Percentiles rank a stretch among this genome's conserved stretches.
phyloP scores from a whole-genome alignment of 1,140 invertebrate genomes.

The Drosophila mayri region DNA sequence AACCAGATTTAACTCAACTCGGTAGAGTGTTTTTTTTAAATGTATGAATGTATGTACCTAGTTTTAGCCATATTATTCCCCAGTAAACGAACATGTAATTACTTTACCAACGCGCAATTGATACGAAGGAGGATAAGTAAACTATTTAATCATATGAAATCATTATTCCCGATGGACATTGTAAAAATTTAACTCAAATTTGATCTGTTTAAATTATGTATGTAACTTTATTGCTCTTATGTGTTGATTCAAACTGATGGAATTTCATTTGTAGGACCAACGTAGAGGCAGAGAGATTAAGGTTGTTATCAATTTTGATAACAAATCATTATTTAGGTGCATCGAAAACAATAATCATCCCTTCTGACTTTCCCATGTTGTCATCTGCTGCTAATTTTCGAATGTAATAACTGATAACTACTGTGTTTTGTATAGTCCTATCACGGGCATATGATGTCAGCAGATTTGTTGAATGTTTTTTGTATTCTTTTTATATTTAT shows the following conservation, averaged over 20 bases:
- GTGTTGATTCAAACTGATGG: background rate
- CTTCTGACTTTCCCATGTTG: background rate
- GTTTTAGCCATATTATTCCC: constrained; percentile 61
- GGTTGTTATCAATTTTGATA: constrained; percentile 6
- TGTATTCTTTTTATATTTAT: constrained; percentile 49
- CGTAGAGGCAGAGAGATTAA: background rate
- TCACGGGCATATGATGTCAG: constrained; percentile 28
- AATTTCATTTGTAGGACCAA: constrained; percentile 16
- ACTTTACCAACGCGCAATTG: constrained; percentile 56
- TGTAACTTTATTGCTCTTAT: background rate
- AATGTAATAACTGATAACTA: constrained; percentile 33
- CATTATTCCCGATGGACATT: constrained; percentile 3
- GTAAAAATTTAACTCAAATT: background rate
- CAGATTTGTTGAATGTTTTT: constrained; percentile 38
- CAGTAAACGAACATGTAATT: constrained; percentile 47
- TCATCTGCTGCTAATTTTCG: constrained; percentile 3
- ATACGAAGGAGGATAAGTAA: constrained; percentile 27
- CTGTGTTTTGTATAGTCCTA: constrained; percentile 16
- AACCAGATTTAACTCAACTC: constrained; percentile 58
- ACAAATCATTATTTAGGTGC: background rate
- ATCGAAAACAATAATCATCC: constrained; percentile 7
- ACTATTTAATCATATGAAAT: constrained; percentile 55
- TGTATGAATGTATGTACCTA: constrained; percentile 67
- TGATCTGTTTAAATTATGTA: background rate
- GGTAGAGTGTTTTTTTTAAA: constrained; percentile 70